A percentile compares a stretch with the other conserved stretches of the same genome.
These are phyloP conservation scores for Leptestheria dahalacensis DNA, from an alignment of 1,140 invertebrate genomes.

Conservation along the genomic window DNA sequence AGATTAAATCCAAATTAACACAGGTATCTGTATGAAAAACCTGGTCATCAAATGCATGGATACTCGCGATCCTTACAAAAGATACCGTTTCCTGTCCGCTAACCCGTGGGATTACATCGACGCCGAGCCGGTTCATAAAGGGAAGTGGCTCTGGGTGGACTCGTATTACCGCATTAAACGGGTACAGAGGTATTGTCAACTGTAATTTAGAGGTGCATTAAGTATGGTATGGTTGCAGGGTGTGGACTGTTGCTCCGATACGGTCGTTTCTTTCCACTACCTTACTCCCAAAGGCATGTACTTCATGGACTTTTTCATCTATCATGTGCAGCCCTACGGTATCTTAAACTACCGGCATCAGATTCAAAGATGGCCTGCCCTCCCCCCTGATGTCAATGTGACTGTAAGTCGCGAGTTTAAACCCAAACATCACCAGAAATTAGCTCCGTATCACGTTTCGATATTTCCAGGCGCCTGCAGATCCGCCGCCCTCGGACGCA, in stretches of 20 bases:
- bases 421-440: neutral
- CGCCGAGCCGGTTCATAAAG: slow-evolving; percentile 30
- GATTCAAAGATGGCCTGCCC: neutral
- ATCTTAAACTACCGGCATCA: neutral
- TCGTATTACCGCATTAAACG: neutral
- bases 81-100: slow-evolving; percentile 87
- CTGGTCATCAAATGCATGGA: slow-evolving; percentile 75
- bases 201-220: neutral
- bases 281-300: neutral
- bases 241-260: neutral
- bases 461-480: too few species aligned
- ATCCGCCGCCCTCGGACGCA: too few species aligned
- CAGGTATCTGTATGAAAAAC: slow-evolving; percentile 67
- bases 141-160: neutral
- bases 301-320: neutral
- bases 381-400: neutral
- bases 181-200: neutral
- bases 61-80: slow-evolving; percentile 60
- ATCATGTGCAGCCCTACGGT: neutral
- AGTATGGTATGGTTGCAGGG: too few species aligned
- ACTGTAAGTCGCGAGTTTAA: too few species aligned
- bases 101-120: slow-evolving; percentile 18
- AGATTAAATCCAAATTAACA: slow-evolving; percentile 17
- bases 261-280: neutral
- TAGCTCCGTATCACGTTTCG: too few species aligned